Evolutionary conservation across 2,113 vertebrate genomes (phyloP).

Genomic region (Abramis brama): DNA sequence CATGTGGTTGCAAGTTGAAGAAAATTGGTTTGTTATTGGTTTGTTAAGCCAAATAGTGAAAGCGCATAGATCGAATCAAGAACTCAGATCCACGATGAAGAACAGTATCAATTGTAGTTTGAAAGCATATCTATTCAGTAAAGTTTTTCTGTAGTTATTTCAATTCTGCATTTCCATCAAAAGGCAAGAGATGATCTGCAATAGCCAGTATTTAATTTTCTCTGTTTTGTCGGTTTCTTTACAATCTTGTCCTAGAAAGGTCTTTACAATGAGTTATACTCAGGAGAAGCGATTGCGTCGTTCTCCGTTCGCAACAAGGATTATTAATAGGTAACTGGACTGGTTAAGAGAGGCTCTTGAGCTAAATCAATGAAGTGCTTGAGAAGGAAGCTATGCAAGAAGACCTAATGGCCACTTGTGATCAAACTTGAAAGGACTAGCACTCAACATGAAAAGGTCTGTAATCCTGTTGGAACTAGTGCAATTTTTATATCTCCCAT

Average conservation of each 20-base stretch:
- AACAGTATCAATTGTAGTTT: not conserved
- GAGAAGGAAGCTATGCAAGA: conserved; percentile 47
- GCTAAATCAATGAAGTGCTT: conserved; percentile 55
- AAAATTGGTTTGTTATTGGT: not conserved
- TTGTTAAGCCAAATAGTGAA: not conserved
- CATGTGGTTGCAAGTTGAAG: not conserved
- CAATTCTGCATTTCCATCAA: not conserved
- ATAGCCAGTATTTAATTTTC: not conserved
- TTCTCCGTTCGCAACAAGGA: conserved; percentile 24
- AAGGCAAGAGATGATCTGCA: not conserved
- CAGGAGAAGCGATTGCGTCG: not conserved
- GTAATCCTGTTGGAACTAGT: conserved; percentile 29
- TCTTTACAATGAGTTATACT: not conserved
- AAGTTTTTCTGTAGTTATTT: not conserved
- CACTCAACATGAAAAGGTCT: conserved; percentile 39
- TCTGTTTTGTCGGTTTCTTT: not conserved
- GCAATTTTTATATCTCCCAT: conserved; percentile 1
- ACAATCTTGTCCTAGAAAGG: not conserved
- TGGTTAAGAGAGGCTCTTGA: conserved; percentile 55
- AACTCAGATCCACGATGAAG: not conserved
- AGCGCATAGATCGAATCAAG: not conserved
- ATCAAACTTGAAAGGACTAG: conserved; percentile 35
- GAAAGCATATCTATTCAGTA: not conserved
- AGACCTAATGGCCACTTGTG: conserved; percentile 55
- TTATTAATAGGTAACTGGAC: conserved; percentile 52